Base-by-base conservation (phyloP, 2,888 invertebrate species). In the Coleophora deauratella region DNA sequence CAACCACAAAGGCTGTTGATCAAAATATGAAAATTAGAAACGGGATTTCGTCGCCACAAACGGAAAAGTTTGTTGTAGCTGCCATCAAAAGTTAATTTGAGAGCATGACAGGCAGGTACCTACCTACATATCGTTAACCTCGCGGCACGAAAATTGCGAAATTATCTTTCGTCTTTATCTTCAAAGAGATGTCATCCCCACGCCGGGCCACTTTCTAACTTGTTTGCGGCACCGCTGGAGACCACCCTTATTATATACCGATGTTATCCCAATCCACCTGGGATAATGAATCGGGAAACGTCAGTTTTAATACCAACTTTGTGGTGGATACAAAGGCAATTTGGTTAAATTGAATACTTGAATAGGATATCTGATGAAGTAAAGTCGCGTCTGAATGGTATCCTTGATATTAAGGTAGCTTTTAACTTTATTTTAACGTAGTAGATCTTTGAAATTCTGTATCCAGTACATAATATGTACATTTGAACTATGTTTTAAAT, bases 151-250 rank as follows among this genome's bases (percentile, higher is more conserved):
- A 80, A 80, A 84, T 79, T 79, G 77, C 75, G 71, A 79, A 85
- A 81, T 84, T 84, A 84, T 80, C 77, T 81, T 56, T 66, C 73
- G 68, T 77, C 82, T 79, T 79, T 78, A 84, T 84, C 82, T 80
- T 84, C 84, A 84, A 85, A 84, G 84, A 76, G 80, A 85, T 78
- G 84, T 82, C 84, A 79, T 72, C 67, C 63, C 67, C 84, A 82
- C 67, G 66, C 61, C 57, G 62, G 79, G 69, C 71, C 77, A 76
- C 74, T 80, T 76, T 70, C 71, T 71, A 82, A 80, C 72, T 79
- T 76, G 73, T 77, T 79, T 70, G 72, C 67, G 71, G 67, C 68
- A 58, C 69, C 62, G 70, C 60, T 66, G 71, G 72, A 72, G 68
- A 68, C 62, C 68, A 66, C 52, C 68, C 63, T 59, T 71, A 71